Base-by-base conservation (phyloP, 2,888 invertebrate genomes). In the Parthenolecanium corni region DNA sequence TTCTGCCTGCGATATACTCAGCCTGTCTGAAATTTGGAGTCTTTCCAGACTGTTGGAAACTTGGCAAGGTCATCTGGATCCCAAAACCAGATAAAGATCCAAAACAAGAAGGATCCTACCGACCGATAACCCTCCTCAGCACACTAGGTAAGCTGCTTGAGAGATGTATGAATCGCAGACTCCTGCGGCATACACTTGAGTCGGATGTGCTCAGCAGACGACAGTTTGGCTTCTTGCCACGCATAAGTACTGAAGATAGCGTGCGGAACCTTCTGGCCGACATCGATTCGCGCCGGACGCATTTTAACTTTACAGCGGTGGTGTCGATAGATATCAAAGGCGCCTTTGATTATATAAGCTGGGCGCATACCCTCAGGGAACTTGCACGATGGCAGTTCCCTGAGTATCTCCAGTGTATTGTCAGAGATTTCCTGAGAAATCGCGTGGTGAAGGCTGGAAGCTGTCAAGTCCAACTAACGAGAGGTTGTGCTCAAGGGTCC, bases 1-100 rank as follows among this genome's bases (percentile, higher is more conserved):
- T 9, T 4, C 44, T 42, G 6, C 4, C 6, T 18, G n/a, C 4
- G 14, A 4, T 42, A 18, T 42, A 9, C 44, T 16, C 18, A 4
- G 4, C 6, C 14, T 42, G 44, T 20, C 20, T 49, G 9, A 49
- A 14, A 18, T 5, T 5, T 6, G 38, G 36, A 2, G 62, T 31
- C 53, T 62, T 62, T 38, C 62, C 53, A 36, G 25, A 11, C 5
- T 6, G 3, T 4, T 62, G 62, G 62, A 62, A 62, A 62, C 11
- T 4, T 11, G 36, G 52, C 3, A 5, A 62, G 12, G 16, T 62
- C 3, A 18, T 62, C 5, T 14, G 18, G 14, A 12, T 62, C 9
- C 52, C 36, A 16, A 62, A 62, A 56, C 21, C 53, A 14, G 36
- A 54, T 12, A 62, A 62, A 31, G 52, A 21, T 14, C 38, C 62